Evolutionary conservation across 1,140 invertebrate species (phyloP), one percentile per base, ranked within the genome.

Genomic region (Camponotus pennsylvanicus): DNA sequence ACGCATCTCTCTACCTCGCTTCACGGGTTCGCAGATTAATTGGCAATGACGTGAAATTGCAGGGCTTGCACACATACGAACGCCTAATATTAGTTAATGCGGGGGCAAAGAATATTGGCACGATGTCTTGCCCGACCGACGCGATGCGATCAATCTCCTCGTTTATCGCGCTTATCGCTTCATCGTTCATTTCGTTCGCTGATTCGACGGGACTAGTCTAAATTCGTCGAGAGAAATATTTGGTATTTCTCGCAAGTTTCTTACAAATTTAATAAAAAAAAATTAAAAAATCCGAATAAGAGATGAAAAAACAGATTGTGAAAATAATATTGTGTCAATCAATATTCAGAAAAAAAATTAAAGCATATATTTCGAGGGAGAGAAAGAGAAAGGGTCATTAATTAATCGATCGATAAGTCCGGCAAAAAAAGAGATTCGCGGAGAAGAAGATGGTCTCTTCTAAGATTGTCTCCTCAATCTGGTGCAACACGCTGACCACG

Each of bases 61-160:
- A 76, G 61, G 27, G 55, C 57, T 61, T 18, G 40, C 52, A 18
- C 75, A 32, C 42, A 34, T 37, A 40, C 79, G 55, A 34, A 15
- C 63, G 73, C 77, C 88, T 92, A 91, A 92, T 92, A 91, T 92
- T 92, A 92, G 89, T 89, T 45, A 37, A 57, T 34, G 71, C 63
- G 73, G 69, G 76, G 40, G 67, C 70, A 88, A 92, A 86, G 55
- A 91, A 88, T 91, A 92, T 92, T 92, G 91, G 90, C 92, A 92
- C 89, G 34, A 66, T 27, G 34, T 85, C 40, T 76, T 34, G 57
- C 21, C 27, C 40, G 55, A 37, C 73, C 73, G 27, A 37, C 64
- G 52, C 77, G 63, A 63, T 27, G 57, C 27, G 69, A 83, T 83
- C 69, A 73, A 83, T 83, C 69, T 83, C 18, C 27, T 32, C 37